phyloP scores from a whole-genome alignment of 2,888 invertebrate genomes.

The Drosophila kuntzei region DNA sequence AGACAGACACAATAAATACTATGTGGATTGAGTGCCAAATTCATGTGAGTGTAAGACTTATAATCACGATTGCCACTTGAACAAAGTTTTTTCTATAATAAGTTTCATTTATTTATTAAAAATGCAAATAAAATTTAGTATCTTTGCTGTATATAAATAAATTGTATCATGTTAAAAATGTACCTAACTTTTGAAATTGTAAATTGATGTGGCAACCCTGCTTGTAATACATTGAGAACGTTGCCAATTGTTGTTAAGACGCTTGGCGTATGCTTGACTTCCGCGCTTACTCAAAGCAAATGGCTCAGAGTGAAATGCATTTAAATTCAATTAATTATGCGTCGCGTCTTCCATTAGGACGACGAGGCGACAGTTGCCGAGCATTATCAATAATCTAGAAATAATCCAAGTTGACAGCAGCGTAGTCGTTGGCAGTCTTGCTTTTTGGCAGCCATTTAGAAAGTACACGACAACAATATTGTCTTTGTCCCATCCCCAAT shows the following conservation, averaged over 20 bases:
- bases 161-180: no score
- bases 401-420: conserved; percentile 70
- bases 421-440: conserved; percentile 29
- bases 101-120: background rate
- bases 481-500: conserved; percentile 13
- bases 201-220: background rate
- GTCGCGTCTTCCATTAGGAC: conserved; percentile 49
- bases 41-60: conserved; percentile 6
- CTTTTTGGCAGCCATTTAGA: conserved; percentile 64
- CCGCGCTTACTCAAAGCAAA: conserved; percentile 27
- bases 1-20: background rate
- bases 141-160: background rate
- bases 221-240: conserved; percentile 10
- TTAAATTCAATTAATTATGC: conserved; percentile 75
- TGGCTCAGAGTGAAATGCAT: conserved; percentile 59
- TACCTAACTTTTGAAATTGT: no score
- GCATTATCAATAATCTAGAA: conserved; percentile 74
- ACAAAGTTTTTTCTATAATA: background rate
- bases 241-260: conserved; percentile 18
- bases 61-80: conserved; percentile 9
- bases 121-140: background rate
- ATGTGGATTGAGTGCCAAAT: conserved; percentile 56
- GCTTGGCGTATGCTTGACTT: conserved; percentile 50
- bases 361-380: conserved; percentile 63
- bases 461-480: conserved; percentile 18